These are phyloP conservation scores for Monarcha castaneiventris DNA, from an alignment of 2,113 vertebrate genomes.

Conservation along the genomic window DNA sequence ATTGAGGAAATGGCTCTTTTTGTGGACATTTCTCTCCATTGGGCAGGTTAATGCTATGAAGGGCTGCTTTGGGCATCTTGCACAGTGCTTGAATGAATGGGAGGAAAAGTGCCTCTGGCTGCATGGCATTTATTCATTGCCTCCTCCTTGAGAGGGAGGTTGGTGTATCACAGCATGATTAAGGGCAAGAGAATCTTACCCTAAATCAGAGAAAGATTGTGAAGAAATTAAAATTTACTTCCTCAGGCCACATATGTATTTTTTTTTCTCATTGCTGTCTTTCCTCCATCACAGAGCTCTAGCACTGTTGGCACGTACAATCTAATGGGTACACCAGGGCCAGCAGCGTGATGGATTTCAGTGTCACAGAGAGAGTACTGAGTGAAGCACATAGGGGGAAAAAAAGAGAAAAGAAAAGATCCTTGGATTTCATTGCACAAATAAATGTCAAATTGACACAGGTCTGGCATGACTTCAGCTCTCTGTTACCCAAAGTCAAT, in stretches of 20 bases:
- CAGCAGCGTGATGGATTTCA: neutral
- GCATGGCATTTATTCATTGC: neutral
- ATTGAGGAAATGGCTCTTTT: neutral
- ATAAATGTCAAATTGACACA: constrained; percentile 27
- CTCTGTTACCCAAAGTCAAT: constrained; percentile 9
- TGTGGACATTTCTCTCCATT: neutral
- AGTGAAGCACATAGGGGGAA: neutral
- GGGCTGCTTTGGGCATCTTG: neutral
- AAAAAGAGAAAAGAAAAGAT: neutral
- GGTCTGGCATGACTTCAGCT: constrained; percentile 11
- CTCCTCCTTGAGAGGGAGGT: neutral
- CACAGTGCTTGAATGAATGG: neutral
- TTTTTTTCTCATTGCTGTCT: neutral
- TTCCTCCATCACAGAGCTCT: neutral
- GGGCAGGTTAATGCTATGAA: neutral
- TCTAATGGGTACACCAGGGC: neutral
- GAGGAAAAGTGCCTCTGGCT: neutral
- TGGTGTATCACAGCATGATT: neutral
- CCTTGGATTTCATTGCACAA: constrained; percentile 31
- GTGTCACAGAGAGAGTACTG: constrained; percentile 5
- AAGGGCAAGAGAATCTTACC: neutral
- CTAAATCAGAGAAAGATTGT: neutral
- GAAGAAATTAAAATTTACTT: constrained; percentile 29
- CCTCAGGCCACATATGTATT: neutral
- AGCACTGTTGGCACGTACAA: neutral